Percentiles rank a stretch among this genome's conserved stretches.
phyloP scores from a whole-genome alignment of 2,888 invertebrate species.

The Rhaphigaster nebulosa region DNA sequence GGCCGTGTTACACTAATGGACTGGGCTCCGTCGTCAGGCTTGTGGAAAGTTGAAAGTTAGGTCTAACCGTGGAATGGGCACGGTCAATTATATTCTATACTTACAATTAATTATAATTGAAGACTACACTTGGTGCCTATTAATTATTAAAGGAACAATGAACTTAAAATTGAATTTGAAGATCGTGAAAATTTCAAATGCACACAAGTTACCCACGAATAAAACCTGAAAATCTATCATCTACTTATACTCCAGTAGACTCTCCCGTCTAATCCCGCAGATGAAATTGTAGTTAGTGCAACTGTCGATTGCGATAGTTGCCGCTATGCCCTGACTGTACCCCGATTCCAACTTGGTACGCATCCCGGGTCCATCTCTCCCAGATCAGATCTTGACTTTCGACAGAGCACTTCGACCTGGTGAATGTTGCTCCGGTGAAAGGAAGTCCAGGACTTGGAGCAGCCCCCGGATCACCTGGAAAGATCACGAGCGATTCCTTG shows the following conservation, averaged over 20 bases:
- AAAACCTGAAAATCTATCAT: no score
- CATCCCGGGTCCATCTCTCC: not conserved
- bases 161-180: not conserved
- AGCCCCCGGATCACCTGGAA: not conserved
- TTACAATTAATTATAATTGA: not conserved
- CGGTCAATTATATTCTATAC: not conserved
- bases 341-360: not conserved
- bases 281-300: no score
- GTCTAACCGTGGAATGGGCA: not conserved
- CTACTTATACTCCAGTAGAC: no score
- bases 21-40: not conserved
- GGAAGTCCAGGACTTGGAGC: not conserved
- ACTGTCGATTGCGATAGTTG: no score
- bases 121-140: not conserved
- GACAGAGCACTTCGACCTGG: constrained; percentile 19
- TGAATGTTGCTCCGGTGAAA: constrained; percentile 46
- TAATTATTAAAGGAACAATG: not conserved
- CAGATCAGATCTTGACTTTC: constrained; percentile 8
- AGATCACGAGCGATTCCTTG: constrained; percentile 12
- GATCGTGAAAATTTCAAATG: no score
- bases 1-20: constrained; percentile 17
- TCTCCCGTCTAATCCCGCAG: no score
- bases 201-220: no score
- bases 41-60: constrained; percentile 27
- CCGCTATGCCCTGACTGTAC: no score